Evolutionary conservation across 2,888 invertebrate species (phyloP).

Genomic region (Griposia aprilina): DNA sequence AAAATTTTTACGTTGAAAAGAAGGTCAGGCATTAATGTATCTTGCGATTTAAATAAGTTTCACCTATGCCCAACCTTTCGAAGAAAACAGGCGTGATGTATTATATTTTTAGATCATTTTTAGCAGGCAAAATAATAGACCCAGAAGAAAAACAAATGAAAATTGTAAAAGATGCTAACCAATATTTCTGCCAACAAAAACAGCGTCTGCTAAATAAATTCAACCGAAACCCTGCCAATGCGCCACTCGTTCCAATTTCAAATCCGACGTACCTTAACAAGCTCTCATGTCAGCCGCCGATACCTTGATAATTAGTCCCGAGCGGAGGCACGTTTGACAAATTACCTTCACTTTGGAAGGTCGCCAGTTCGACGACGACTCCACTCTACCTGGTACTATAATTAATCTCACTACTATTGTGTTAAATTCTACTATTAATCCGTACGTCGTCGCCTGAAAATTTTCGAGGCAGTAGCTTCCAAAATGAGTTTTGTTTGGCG

Average conservation of each 20-base stretch:
- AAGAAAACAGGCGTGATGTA: not conserved
- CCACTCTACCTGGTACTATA: conserved; percentile 62
- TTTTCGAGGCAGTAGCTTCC: conserved; percentile 40
- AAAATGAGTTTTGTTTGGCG: conserved; percentile 56
- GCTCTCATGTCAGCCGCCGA: conserved; percentile 60
- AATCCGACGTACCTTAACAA: conserved; percentile 53
- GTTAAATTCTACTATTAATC: conserved; percentile 64
- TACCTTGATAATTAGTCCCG: conserved; percentile 66
- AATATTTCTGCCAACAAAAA: not conserved
- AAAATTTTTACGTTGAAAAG: not conserved
- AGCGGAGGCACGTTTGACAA: conserved; percentile 66
- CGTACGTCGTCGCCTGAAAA: conserved; percentile 25
- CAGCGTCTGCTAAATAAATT: conserved; percentile 19
- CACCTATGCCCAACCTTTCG: not conserved
- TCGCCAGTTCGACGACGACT: conserved; percentile 67
- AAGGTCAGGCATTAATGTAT: not conserved
- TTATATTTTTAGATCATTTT: not conserved
- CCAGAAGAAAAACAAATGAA: not conserved
- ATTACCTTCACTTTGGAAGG: conserved; percentile 69
- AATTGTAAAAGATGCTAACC: not conserved
- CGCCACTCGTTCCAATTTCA: conserved; percentile 32
- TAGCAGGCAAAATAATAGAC: too few species aligned
- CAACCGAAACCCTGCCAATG: conserved; percentile 5
- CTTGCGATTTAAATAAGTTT: not conserved
- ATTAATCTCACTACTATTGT: conserved; percentile 68